Conservation (phyloP, 2,113 vertebrate genomes). For the Eurypyga helias region DNA sequence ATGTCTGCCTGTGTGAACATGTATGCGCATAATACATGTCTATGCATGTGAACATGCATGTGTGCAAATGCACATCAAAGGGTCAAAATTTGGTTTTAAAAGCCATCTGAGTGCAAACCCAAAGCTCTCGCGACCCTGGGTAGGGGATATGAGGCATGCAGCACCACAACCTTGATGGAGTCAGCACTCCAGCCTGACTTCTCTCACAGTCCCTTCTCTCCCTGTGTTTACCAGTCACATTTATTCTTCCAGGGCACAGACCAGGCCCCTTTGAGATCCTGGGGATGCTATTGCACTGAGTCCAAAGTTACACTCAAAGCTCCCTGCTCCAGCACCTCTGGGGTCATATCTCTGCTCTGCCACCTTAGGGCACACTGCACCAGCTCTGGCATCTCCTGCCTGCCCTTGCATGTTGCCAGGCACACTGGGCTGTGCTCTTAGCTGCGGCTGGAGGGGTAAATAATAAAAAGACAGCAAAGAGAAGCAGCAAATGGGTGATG, state of each 20-base stretch:
- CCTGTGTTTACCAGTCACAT: neutral
- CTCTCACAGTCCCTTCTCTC: neutral
- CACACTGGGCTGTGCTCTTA: neutral
- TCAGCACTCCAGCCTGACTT: neutral
- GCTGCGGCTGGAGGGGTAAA: neutral
- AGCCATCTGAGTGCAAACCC: neutral
- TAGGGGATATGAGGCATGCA: neutral
- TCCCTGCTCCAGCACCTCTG: neutral
- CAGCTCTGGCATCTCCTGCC: neutral
- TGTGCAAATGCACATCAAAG: neutral
- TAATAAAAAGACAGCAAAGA: neutral
- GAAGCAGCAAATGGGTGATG: neutral
- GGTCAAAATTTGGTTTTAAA: neutral
- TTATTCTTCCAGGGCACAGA: neutral
- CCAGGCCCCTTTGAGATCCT: neutral
- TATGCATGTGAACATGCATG: accelerated
- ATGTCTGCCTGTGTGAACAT: neutral
- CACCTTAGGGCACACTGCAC: neutral
- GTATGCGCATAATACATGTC: no score
- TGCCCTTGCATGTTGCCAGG: neutral
- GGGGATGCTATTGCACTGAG: accelerated
- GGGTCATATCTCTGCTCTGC: neutral
- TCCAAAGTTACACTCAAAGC: neutral
- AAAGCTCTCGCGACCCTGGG: neutral
- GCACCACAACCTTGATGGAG: accelerated